Percentiles rank a stretch among this genome's conserved stretches.
These are phyloP conservation scores for Xenopus laevis DNA, from an alignment of 2,113 vertebrate genomes.

Conservation along the genomic window DNA sequence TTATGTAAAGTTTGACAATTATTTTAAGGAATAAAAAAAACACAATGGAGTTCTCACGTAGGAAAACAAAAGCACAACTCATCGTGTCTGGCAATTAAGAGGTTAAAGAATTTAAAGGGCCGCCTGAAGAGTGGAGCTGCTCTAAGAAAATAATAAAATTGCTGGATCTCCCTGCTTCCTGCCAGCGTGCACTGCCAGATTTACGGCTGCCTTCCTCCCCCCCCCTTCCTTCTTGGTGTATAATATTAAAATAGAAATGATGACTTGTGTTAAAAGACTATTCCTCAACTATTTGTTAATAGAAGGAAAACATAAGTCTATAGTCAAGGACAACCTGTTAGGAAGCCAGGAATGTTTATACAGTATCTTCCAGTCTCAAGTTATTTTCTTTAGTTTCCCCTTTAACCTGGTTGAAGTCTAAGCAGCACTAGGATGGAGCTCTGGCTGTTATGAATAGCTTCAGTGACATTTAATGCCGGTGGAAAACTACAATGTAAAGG, in stretches of 20 bases:
- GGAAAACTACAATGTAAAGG: too few relatives aligned
- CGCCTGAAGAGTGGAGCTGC: slow-evolving; percentile 35
- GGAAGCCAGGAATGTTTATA: slow-evolving; percentile 32
- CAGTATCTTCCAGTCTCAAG: slow-evolving; percentile 21
- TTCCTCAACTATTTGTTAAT: slow-evolving; percentile 26
- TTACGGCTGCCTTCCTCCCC: slow-evolving; percentile 1
- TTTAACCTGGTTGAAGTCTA: slow-evolving; percentile 5
- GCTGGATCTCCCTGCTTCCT: slow-evolving; percentile 42
- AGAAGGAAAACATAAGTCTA: neutral
- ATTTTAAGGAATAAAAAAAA: too few relatives aligned
- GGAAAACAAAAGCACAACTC: too few relatives aligned
- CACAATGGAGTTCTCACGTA: too few relatives aligned
- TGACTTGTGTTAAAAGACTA: slow-evolving; percentile 17
- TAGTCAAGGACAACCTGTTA: slow-evolving; percentile 35
- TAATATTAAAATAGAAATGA: slow-evolving; percentile 28
- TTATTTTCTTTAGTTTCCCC: neutral
- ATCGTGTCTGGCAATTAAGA: too few relatives aligned
- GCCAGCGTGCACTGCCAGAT: slow-evolving; percentile 11
- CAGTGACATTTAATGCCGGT: too few relatives aligned
- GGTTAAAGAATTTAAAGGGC: slow-evolving; percentile 21
- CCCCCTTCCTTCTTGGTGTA: neutral
- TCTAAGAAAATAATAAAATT: slow-evolving; percentile 35
- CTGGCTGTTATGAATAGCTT: neutral
- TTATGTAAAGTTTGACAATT: too few relatives aligned
- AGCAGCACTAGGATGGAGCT: slow-evolving; percentile 15